Conservation (phyloP, 2,797 vertebrate genomes). For the Liasis olivaceus region DNA sequence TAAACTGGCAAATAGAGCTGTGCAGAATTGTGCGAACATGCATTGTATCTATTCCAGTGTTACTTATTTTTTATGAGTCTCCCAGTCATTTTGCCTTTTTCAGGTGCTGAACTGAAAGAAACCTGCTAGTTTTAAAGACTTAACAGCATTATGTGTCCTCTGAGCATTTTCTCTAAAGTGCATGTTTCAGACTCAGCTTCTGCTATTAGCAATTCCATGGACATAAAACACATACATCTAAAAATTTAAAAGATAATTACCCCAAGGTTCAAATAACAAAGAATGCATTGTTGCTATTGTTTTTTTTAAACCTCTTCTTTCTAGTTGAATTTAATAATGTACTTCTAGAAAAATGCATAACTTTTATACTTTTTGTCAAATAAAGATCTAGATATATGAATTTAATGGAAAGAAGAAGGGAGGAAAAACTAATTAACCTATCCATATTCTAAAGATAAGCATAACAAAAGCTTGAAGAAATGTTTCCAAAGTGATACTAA, state of each 20-base stretch:
- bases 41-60: neutral
- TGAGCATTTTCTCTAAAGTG: neutral
- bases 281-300: neutral
- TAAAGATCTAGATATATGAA: neutral
- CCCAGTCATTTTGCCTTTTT: neutral
- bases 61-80: neutral
- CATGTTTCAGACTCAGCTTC: neutral
- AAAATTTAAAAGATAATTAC: slow-evolving; percentile 10
- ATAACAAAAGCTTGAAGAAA: slow-evolving; percentile 54
- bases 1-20: neutral
- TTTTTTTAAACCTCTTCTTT: neutral
- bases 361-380: neutral
- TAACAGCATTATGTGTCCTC: neutral
- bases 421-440: slow-evolving; percentile 38
- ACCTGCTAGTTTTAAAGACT: neutral
- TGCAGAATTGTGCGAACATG: neutral
- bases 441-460: slow-evolving; percentile 27
- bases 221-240: neutral
- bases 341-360: neutral
- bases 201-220: neutral
- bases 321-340: neutral
- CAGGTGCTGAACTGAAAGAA: neutral
- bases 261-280: neutral
- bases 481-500: slow-evolving; percentile 67
- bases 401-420: neutral